Evolutionary conservation across 2,113 vertebrate species (phyloP).

Genomic region (Cichladusa arquata): DNA sequence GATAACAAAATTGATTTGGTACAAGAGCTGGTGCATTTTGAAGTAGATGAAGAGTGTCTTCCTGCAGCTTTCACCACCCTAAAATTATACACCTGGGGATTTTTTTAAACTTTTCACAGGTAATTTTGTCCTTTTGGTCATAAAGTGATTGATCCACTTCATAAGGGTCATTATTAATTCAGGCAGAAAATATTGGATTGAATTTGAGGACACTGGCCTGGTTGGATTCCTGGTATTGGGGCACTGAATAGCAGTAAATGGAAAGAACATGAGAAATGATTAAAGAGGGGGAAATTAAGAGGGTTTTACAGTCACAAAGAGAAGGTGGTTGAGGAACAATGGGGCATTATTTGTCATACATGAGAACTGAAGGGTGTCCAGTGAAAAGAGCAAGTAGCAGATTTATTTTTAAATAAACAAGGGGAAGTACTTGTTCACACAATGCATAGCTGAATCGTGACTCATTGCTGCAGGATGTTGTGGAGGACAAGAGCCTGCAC

Average conservation of each 20-base stretch:
- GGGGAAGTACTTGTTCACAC: constrained; percentile 36
- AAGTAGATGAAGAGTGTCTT: neutral
- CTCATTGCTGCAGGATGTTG: constrained; percentile 39
- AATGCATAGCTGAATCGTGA: constrained; percentile 32
- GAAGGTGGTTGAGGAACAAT: neutral
- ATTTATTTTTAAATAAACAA: constrained; percentile 48
- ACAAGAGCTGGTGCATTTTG: neutral
- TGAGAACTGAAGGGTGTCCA: neutral
- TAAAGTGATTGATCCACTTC: neutral
- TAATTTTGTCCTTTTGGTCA: neutral
- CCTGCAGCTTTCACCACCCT: neutral
- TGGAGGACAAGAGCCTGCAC: neutral
- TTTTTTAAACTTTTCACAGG: neutral
- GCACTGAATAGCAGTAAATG: neutral
- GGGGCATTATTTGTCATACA: neutral
- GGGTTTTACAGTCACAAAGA: neutral
- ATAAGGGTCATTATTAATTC: neutral
- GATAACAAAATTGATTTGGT: neutral
- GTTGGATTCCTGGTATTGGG: neutral
- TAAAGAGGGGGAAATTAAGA: neutral
- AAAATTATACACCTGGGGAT: neutral
- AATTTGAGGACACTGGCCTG: neutral
- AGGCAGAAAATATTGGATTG: neutral
- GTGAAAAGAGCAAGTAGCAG: neutral
- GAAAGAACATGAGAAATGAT: neutral